phyloP scores from a whole-genome alignment of 2,888 invertebrate genomes.

The Boloria selene region DNA sequence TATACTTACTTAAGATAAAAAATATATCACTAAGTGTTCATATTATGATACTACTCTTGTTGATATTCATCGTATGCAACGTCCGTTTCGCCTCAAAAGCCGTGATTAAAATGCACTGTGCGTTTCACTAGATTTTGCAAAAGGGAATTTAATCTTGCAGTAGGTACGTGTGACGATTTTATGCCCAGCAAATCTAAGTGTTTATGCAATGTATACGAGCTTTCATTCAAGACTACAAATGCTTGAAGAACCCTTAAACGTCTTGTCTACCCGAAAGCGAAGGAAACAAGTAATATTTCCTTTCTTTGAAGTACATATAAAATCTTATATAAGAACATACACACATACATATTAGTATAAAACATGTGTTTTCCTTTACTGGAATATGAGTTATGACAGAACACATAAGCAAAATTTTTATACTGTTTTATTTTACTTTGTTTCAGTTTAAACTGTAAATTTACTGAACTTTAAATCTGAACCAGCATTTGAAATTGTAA shows the following conservation, averaged over 20 bases:
- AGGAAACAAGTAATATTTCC: no score
- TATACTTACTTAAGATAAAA: not conserved
- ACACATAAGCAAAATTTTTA: no score
- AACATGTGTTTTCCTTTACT: no score
- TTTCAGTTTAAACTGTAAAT: no score
- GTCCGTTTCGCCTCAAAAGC: slow-evolving; percentile 34
- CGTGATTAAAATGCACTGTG: slow-evolving; percentile 24
- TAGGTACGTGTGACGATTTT: slow-evolving; percentile 25
- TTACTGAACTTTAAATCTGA: no score
- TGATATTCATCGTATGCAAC: slow-evolving; percentile 36
- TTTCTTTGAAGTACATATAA: no score
- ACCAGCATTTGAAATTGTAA: not conserved
- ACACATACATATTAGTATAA: no score
- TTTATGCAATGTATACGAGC: not conserved
- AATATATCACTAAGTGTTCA: not conserved
- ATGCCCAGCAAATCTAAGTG: slow-evolving; percentile 4
- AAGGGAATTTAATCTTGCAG: slow-evolving; percentile 25
- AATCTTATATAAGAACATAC: no score
- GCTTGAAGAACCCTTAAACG: not conserved
- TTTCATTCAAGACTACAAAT: not conserved
- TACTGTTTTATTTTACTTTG: no score
- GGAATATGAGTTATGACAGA: no score
- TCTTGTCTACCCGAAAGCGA: not conserved
- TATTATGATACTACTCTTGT: slow-evolving; percentile 17
- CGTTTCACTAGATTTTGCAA: slow-evolving; percentile 24